These are phyloP conservation scores for Ectemnius lituratus DNA, from an alignment of 2,888 invertebrate species.

Conservation along the genomic window DNA sequence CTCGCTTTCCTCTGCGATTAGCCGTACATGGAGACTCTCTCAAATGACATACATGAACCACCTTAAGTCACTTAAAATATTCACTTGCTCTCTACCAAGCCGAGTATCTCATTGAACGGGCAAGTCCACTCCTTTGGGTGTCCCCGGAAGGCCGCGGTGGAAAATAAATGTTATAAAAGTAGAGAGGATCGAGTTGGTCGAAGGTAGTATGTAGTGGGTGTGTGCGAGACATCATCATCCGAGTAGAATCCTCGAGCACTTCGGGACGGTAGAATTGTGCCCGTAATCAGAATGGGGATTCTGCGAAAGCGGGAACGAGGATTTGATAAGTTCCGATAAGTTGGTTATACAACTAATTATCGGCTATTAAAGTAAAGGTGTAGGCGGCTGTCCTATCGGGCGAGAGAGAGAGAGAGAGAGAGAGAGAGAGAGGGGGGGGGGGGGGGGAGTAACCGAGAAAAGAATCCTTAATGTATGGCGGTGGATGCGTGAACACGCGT, in stretches of 20 bases:
- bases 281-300: too few relatives aligned
- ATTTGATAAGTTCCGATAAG: too few relatives aligned
- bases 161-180: conserved; percentile 74
- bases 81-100: neutral
- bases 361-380: too few relatives aligned
- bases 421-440: too few relatives aligned
- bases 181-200: conserved; percentile 68
- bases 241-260: too few relatives aligned
- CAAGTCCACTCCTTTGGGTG: too few relatives aligned
- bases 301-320: too few relatives aligned
- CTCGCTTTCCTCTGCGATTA: conserved; percentile 2
- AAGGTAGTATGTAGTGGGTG: conserved; percentile 26
- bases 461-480: conserved; percentile 59
- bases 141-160: conserved; percentile 70
- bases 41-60: neutral
- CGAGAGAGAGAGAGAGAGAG: too few relatives aligned
- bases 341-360: too few relatives aligned
- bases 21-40: neutral
- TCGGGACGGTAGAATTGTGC: too few relatives aligned
- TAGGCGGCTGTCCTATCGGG: neutral
- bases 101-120: too few relatives aligned
- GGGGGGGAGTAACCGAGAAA: conserved; percentile 51
- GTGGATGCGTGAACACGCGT: conserved; percentile 72
- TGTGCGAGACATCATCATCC: too few relatives aligned
- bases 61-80: neutral